Evolutionary conservation across 2,888 invertebrate species (phyloP), one percentile per base, ranked within the genome.

Genomic region (Dryobota labecula): DNA sequence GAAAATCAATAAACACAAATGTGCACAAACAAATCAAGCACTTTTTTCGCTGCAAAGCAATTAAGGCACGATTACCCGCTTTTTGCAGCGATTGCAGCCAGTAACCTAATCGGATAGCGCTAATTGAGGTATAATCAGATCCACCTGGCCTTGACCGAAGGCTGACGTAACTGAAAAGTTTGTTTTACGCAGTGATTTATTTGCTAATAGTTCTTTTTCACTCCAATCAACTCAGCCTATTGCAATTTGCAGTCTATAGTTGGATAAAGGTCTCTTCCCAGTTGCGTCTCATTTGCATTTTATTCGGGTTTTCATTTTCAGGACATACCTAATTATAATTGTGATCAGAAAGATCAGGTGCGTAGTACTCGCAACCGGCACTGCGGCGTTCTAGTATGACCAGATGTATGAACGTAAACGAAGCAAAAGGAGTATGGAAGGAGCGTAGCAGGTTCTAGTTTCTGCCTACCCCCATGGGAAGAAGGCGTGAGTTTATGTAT

Each of bases 101-200:
- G 47, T 8, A 69, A 67, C 68, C 56, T 57, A 72, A 82, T 82
- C 71, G 54, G 43, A 64, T 47, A 80, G 69, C 33, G 61, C 57
- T 82, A 84, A 84, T 84, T 82, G 82, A 74, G 47, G 51, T 64
- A 70, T 86, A 86, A 84, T 79, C 86, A 77, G 82, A 82, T 79
- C 54, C 73, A 72, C 38, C 77, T 70, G 74, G 45, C 86, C 82
- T 84, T 79, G 86, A 82, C 79, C 71, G 67, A 63, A 9, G 47
- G 9, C 45, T 84, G 76, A 79, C 61, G 84, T 76, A 72, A 84
- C 70, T 56, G 57, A 33, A 38, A 66, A 66, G 68, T 70, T 73
- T 51, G 60, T 70, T 81, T 75, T 70, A 69, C 45, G 49, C 38
- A 60, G 62, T 45, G 54, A 47, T 74, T 73, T 78, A 70, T 83